phyloP scores from a whole-genome alignment of 2,797 vertebrate genomes.

The Benthosema pterotum region DNA sequence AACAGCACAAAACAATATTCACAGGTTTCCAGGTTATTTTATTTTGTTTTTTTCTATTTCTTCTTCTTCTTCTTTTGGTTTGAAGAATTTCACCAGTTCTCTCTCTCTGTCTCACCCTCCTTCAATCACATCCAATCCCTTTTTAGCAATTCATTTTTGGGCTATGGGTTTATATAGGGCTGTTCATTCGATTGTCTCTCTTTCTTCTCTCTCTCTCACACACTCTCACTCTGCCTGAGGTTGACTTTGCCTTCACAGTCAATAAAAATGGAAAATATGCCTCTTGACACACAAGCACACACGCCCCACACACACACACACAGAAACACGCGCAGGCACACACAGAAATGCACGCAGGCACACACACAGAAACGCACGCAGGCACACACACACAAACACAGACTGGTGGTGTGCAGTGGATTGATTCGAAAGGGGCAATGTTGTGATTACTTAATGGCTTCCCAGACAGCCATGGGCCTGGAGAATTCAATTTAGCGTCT shows the following conservation, averaged over 20 bases:
- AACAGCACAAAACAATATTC: constrained; percentile 21
- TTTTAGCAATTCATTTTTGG: constrained; percentile 28
- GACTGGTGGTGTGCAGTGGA: constrained; percentile 64
- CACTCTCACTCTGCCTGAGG: constrained; percentile 24
- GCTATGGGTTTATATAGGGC: constrained; percentile 7
- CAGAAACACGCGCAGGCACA: background rate
- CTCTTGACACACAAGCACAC: constrained; percentile 5
- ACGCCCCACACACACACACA: background rate
- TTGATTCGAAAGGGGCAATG: constrained; percentile 88
- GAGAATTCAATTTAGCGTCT: constrained; percentile 93
- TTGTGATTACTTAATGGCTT: constrained; percentile 93
- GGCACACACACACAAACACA: constrained; percentile 79
- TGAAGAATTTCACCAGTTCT: constrained; percentile 2
- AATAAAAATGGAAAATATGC: constrained; percentile 80
- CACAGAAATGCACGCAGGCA: background rate
- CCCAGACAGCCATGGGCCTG: constrained; percentile 87
- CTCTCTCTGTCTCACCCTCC: background rate
- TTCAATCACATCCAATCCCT: background rate
- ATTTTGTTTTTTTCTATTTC: no score
- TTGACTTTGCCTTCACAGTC: constrained; percentile 77
- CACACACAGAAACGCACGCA: constrained; percentile 57
- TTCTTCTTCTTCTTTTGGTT: constrained; percentile 29
- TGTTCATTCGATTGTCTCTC: constrained; percentile 13
- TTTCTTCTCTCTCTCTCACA: constrained; percentile 22
- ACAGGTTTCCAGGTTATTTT: constrained; percentile 20